A percentile compares a stretch with the other conserved stretches of the same genome.
phyloP scores from a whole-genome alignment of 23 tunicate species.

The Styela clava region DNA sequence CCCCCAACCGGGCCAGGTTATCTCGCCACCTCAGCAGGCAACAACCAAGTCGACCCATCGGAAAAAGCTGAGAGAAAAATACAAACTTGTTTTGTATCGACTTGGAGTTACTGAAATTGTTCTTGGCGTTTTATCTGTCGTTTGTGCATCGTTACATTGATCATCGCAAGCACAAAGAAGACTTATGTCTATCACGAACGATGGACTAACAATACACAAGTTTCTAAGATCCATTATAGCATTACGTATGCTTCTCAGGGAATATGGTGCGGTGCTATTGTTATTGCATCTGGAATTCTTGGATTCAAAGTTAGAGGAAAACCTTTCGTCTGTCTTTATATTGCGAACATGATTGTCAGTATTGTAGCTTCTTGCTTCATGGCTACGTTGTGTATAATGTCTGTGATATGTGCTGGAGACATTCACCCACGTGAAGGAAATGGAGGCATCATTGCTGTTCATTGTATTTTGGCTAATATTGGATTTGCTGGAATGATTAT shows the following conservation, averaged over 20 bases:
- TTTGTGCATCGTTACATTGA: neutral
- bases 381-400: neutral
- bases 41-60: too few relatives aligned
- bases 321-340: neutral
- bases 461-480: neutral
- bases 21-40: too few relatives aligned
- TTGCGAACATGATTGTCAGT: neutral
- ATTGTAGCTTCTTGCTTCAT: neutral
- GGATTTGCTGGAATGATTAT: neutral
- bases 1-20: too few relatives aligned
- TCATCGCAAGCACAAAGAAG: neutral
- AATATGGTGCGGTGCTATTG: neutral
- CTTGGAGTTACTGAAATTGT: neutral
- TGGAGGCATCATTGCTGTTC: neutral
- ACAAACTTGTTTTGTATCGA: neutral
- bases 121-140: neutral
- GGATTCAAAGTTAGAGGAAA: neutral
- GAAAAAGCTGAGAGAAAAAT: neutral
- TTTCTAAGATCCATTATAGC: neutral
- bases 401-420: neutral
- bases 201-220: neutral
- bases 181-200: neutral
- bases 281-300: neutral
- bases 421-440: neutral
- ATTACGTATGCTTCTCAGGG: neutral